A percentile compares a stretch with the other conserved stretches of the same genome.
Evolutionary conservation across 1,140 invertebrate genomes (phyloP).

Genomic region (Caenorhabditis brenneri): DNA sequence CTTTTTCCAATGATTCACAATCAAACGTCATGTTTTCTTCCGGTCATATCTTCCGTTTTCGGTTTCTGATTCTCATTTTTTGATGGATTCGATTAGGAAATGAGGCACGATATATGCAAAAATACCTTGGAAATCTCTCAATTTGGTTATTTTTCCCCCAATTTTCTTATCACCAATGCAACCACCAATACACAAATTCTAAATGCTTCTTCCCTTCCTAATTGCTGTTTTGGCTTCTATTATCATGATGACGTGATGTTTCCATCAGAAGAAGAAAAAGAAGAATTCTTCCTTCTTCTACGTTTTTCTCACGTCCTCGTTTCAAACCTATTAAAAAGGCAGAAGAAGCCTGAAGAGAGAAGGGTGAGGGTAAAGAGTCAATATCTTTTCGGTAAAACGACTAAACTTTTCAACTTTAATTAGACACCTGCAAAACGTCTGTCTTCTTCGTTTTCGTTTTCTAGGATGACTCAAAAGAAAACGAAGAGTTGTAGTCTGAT

Average conservation of each 20-base stretch:
- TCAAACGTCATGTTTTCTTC: neutral
- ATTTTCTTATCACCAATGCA: no score
- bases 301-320: constrained; percentile 22
- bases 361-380: constrained; percentile 11
- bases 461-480: neutral
- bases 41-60: neutral
- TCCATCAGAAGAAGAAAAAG: neutral
- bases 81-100: neutral
- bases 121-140: no score
- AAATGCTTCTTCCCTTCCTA: neutral
- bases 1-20: neutral
- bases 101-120: neutral
- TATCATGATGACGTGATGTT: constrained; percentile 26
- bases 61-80: neutral
- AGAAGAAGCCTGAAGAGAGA: neutral
- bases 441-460: neutral
- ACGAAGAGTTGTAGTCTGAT: constrained; percentile 13
- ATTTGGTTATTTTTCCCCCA: neutral
- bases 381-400: neutral
- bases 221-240: neutral
- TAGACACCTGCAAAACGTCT: neutral
- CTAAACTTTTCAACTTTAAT: constrained; percentile 36
- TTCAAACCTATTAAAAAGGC: constrained; percentile 26
- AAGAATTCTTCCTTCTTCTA: neutral
- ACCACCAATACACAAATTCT: neutral